Evolutionary conservation across 1,140 invertebrate genomes (phyloP).

Genomic region (Frieseomelitta varia): DNA sequence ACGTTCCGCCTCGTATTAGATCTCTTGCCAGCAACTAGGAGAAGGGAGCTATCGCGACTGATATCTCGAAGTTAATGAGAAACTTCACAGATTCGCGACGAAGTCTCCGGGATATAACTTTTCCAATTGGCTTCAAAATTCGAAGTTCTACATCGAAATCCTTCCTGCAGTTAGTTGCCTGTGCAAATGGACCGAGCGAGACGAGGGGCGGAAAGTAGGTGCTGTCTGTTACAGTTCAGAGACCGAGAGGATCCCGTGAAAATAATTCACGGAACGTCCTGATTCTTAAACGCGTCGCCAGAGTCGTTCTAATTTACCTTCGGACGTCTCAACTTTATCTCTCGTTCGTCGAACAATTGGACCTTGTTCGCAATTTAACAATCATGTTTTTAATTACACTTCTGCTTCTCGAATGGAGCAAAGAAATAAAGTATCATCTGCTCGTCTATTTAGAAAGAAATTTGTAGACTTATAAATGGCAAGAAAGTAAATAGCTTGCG

Average conservation of each 20-base stretch:
- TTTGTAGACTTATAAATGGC: no score
- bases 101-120: slow-evolving; percentile 32
- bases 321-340: no score
- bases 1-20: not conserved
- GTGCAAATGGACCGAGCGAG: not conserved
- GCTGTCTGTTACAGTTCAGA: not conserved
- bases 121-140: slow-evolving; percentile 42
- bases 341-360: no score
- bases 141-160: slow-evolving; percentile 2
- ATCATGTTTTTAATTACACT: no score
- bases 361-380: no score
- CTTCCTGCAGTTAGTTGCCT: no score
- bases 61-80: slow-evolving; percentile 28
- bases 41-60: slow-evolving; percentile 15
- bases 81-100: slow-evolving; percentile 51
- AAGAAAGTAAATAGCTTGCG: no score
- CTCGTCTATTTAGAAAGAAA: no score
- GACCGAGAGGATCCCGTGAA: not conserved
- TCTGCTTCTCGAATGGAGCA: no score
- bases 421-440: no score
- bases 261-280: not conserved
- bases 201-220: not conserved
- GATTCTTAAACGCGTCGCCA: no score
- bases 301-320: no score
- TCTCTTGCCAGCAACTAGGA: not conserved